phyloP scores from a whole-genome alignment of 2,797 vertebrate genomes.

The Synaphobranchus kaupii region DNA sequence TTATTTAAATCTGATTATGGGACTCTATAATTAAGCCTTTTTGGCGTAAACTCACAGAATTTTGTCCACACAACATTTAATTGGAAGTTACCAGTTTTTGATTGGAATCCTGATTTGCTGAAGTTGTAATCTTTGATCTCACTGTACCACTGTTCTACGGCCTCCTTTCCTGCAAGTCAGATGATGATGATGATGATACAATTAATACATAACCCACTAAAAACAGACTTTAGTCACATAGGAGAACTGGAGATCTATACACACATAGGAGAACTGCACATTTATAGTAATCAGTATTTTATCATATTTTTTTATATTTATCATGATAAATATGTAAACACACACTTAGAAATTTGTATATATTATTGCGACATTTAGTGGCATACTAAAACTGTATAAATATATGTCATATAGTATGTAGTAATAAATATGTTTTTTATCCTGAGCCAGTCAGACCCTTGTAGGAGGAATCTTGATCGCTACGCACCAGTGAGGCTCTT shows the following conservation, averaged over 20 bases:
- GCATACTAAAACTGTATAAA: not conserved
- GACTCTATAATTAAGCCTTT: no score
- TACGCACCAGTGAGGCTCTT: not conserved
- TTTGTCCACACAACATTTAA: no score
- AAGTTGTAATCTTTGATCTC: constrained; percentile 57
- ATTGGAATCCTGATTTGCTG: constrained; percentile 44
- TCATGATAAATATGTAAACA: no score
- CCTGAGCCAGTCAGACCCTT: no score
- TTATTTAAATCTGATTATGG: no score
- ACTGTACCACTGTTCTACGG: constrained; percentile 49
- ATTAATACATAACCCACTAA: no score
- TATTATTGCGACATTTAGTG: not conserved
- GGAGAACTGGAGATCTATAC: no score
- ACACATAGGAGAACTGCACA: no score
- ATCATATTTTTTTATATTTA: no score
- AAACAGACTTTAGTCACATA: no score
- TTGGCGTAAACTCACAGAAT: no score
- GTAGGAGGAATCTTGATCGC: not conserved
- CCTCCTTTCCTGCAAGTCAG: constrained; percentile 34
- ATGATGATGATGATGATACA: not conserved
- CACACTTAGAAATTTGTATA: not conserved
- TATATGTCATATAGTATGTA: not conserved
- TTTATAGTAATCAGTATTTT: no score
- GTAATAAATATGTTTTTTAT: not conserved
- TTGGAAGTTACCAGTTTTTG: constrained; percentile 43